Evolutionary conservation across 2,797 vertebrate species (phyloP).

Genomic region (Sus cebifrons): DNA sequence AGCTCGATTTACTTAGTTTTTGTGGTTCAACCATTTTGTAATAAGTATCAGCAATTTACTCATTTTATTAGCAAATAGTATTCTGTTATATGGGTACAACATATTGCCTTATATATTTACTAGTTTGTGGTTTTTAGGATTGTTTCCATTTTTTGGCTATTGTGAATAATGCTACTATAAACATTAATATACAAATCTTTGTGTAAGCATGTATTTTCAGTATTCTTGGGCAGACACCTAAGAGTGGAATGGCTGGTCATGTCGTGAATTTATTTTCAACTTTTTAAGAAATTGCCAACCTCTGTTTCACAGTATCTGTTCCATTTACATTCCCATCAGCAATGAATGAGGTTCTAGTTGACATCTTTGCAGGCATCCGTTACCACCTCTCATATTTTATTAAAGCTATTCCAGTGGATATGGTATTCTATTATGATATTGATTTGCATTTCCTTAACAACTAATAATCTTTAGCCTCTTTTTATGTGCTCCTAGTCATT

Average conservation of each 20-base stretch:
- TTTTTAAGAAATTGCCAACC: too few relatives aligned
- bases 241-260: not conserved
- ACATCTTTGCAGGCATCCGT: too few relatives aligned
- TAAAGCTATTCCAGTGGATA: too few relatives aligned
- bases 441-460: too few relatives aligned
- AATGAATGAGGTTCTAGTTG: too few relatives aligned
- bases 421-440: too few relatives aligned
- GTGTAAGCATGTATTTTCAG: not conserved
- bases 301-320: too few relatives aligned
- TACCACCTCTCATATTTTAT: too few relatives aligned
- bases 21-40: not conserved
- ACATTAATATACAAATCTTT: not conserved
- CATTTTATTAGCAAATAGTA: conserved; percentile 17
- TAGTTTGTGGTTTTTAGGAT: not conserved
- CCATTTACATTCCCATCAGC: too few relatives aligned
- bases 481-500: too few relatives aligned
- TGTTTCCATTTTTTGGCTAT: not conserved
- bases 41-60: not conserved
- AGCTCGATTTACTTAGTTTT: not conserved
- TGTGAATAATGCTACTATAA: not conserved
- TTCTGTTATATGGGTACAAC: not conserved
- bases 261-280: not conserved
- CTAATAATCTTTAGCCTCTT: too few relatives aligned
- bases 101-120: not conserved
- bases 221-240: not conserved